These are phyloP conservation scores for Deroptyus accipitrinus DNA, from an alignment of 2,113 vertebrate genomes.

Conservation along the genomic window DNA sequence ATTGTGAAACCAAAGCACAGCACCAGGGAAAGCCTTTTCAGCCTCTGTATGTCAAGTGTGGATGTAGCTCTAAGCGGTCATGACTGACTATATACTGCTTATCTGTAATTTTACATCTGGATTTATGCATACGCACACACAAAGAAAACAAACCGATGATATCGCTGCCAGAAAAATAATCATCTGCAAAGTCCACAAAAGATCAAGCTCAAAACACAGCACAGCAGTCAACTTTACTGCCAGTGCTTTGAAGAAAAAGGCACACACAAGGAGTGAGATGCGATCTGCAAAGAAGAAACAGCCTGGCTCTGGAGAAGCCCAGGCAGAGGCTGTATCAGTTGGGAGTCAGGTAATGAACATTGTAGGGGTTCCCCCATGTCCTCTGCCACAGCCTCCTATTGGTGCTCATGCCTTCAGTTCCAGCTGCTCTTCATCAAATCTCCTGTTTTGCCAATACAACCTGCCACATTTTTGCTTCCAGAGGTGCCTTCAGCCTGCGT, in stretches of 20 bases:
- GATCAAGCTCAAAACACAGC: neutral
- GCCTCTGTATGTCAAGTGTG: neutral
- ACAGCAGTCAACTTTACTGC: neutral
- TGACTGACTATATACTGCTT: neutral
- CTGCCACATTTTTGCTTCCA: neutral
- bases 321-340: neutral
- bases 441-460: neutral
- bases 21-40: neutral
- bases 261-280: neutral
- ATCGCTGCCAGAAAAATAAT: neutral
- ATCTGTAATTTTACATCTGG: neutral
- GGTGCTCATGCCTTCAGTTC: neutral
- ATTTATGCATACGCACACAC: neutral
- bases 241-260: neutral
- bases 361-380: neutral
- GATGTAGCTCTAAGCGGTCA: neutral
- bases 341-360: accelerated
- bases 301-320: neutral
- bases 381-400: neutral
- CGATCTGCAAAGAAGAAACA: neutral
- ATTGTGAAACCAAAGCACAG: constrained; percentile 1
- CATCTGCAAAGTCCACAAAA: neutral
- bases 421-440: neutral
- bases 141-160: neutral
- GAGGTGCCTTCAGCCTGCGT: neutral